A percentile compares a stretch with the other conserved stretches of the same genome.
phyloP scores from a whole-genome alignment of 2,888 invertebrate genomes.

The Zaprionus obscuricornis region DNA sequence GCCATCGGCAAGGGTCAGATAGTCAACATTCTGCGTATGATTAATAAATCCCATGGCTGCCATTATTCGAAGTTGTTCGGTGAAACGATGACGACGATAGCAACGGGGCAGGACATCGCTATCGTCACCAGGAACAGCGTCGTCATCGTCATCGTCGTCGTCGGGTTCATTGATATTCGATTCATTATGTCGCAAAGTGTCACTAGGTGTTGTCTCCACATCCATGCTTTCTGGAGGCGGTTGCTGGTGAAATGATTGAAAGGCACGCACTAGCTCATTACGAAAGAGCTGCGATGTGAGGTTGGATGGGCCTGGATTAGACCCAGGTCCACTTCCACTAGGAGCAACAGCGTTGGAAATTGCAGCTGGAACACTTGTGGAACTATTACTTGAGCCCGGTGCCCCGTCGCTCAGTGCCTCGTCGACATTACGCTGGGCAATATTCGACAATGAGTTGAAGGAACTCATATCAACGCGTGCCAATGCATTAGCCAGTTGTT shows the following conservation, averaged over 20 bases:
- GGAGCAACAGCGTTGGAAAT: not conserved
- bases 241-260: constrained; percentile 51
- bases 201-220: constrained; percentile 22
- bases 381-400: constrained; percentile 37
- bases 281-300: constrained; percentile 92
- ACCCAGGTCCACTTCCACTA: not conserved
- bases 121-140: constrained; percentile 52
- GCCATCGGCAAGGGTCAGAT: constrained; percentile 90
- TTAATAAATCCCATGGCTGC: constrained; percentile 95
- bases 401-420: constrained; percentile 53
- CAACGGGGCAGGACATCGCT: constrained; percentile 74
- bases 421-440: constrained; percentile 81
- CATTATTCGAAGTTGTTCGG: constrained; percentile 90
- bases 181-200: constrained; percentile 10
- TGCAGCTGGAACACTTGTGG: too few species aligned
- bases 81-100: constrained; percentile 81
- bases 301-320: constrained; percentile 71
- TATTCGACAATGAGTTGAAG: constrained; percentile 82
- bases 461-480: constrained; percentile 79
- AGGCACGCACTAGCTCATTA: constrained; percentile 85
- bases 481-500: constrained; percentile 81
- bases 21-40: constrained; percentile 92
- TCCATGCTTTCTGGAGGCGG: constrained; percentile 52
- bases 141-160: constrained; percentile 51
- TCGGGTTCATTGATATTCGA: constrained; percentile 50